A percentile compares a stretch with the other conserved stretches of the same genome.
Conservation (phyloP, 2,888 invertebrate genomes). For the Melieria crassipennis region DNA sequence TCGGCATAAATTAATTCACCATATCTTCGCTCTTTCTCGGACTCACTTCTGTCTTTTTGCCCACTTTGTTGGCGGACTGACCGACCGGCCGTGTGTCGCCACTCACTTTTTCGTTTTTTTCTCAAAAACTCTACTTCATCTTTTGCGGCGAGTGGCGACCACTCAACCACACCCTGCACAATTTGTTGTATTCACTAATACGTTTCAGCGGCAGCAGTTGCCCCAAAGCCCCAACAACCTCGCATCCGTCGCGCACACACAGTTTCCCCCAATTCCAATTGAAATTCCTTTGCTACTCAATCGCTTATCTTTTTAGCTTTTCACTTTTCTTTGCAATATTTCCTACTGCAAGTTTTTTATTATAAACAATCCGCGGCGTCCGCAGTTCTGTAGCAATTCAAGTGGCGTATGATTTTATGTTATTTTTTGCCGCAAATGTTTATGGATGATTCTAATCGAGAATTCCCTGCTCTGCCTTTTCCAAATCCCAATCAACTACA, state of each 20-base stretch:
- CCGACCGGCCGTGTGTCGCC: background rate
- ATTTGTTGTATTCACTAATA: conserved; percentile 25
- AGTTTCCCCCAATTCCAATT: conserved; percentile 13
- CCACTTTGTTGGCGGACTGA: background rate
- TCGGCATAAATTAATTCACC: conserved; percentile 32
- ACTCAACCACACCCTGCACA: conserved; percentile 40
- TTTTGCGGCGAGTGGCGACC: conserved; percentile 8
- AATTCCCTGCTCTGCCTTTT: conserved; percentile 13
- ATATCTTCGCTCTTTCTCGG: conserved; percentile 1
- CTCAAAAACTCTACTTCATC: conserved; percentile 10
- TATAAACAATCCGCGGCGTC: conserved; percentile 15
- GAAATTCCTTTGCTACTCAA: conserved; percentile 4
- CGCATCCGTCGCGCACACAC: background rate
- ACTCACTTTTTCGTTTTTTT: background rate
- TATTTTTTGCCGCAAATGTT: too few relatives aligned
- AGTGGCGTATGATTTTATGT: too few relatives aligned
- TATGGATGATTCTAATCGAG: too few relatives aligned
- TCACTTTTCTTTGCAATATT: too few relatives aligned
- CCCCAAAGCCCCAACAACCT: conserved; percentile 10
- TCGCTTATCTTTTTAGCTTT: too few relatives aligned
- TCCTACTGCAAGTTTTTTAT: conserved; percentile 3
- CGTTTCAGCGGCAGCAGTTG: conserved; percentile 7
- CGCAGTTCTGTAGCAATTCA: too few relatives aligned
- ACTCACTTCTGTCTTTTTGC: too few relatives aligned
- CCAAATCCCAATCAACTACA: conserved; percentile 24